A percentile compares a stretch with the other conserved stretches of the same genome.
Evolutionary conservation across 2,888 invertebrate genomes (phyloP).

Genomic region (Galeopsomyia nigrocyanea): DNA sequence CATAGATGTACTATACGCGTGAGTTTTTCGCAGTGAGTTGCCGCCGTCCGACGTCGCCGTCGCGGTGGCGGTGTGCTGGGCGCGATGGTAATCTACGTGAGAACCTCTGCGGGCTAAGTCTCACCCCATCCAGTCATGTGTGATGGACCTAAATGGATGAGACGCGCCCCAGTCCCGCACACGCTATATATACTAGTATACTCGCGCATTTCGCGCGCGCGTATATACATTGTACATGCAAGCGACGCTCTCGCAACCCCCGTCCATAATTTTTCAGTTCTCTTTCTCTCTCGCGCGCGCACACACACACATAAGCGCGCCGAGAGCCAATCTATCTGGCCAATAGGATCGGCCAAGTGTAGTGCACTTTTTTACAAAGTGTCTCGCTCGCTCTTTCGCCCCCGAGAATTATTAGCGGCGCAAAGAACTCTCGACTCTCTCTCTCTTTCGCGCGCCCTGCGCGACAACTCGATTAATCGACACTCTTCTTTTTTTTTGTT

Average conservation of each 20-base stretch:
- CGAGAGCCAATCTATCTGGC: too few relatives aligned
- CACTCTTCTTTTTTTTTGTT: background rate
- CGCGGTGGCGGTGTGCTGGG: background rate
- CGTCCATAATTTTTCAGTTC: slow-evolving; percentile 64
- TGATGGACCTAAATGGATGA: slow-evolving; percentile 69
- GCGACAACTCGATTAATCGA: slow-evolving; percentile 38
- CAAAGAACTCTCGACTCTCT: background rate
- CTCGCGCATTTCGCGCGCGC: background rate
- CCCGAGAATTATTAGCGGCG: background rate
- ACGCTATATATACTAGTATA: slow-evolving; percentile 65
- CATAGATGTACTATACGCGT: too few relatives aligned
- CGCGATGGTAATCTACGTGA: slow-evolving; percentile 63
- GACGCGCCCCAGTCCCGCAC: slow-evolving; percentile 64
- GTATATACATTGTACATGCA: background rate
- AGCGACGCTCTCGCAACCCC: slow-evolving; percentile 54
- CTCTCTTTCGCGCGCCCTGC: too few relatives aligned
- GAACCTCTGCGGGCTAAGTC: slow-evolving; percentile 65
- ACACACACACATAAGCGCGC: background rate
- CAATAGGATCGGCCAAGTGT: slow-evolving; percentile 24
- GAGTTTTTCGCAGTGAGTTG: too few relatives aligned
- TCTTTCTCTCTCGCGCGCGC: background rate
- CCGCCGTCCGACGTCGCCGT: too few relatives aligned
- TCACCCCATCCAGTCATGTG: slow-evolving; percentile 68
- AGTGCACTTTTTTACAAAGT: slow-evolving; percentile 45
- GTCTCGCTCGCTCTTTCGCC: background rate